Evolutionary conservation across 1,140 invertebrate species (phyloP).

Genomic region (Hylaeus anthracinus): DNA sequence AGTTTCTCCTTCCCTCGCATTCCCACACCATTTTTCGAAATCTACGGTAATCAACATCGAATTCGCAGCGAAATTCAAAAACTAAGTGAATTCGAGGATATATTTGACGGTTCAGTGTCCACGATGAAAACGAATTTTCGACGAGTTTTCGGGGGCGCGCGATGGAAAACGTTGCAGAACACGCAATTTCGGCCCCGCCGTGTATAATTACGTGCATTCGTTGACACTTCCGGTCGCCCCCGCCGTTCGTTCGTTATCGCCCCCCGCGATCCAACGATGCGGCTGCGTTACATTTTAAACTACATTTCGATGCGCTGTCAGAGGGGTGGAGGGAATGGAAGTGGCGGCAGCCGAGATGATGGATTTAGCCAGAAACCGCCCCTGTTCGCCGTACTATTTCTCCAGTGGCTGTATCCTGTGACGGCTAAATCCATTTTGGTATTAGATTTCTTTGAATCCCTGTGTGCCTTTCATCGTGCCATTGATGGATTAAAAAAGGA

Average conservation of each 20-base stretch:
- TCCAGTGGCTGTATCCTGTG: constrained; percentile 61
- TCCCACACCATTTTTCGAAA: no score
- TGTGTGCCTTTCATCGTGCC: constrained; percentile 62
- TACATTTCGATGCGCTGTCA: constrained; percentile 58
- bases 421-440: constrained; percentile 71
- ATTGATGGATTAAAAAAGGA: constrained; percentile 69
- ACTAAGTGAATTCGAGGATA: constrained; percentile 1
- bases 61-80: no score
- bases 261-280: constrained; percentile 34
- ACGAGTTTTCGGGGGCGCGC: constrained; percentile 17
- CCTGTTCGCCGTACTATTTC: constrained; percentile 53
- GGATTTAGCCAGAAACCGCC: constrained; percentile 60
- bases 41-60: no score
- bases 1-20: no score
- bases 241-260: constrained; percentile 56
- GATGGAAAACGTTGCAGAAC: constrained; percentile 47
- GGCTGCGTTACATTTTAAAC: constrained; percentile 65
- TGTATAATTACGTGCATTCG: constrained; percentile 57
- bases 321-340: constrained; percentile 24
- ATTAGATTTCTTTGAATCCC: constrained; percentile 70
- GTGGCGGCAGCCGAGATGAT: constrained; percentile 53
- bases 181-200: constrained; percentile 47
- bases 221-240: constrained; percentile 39
- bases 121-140: constrained; percentile 35
- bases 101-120: constrained; percentile 14